phyloP scores from a whole-genome alignment of 2,113 vertebrate species.

The Oxyruncus cristatus region DNA sequence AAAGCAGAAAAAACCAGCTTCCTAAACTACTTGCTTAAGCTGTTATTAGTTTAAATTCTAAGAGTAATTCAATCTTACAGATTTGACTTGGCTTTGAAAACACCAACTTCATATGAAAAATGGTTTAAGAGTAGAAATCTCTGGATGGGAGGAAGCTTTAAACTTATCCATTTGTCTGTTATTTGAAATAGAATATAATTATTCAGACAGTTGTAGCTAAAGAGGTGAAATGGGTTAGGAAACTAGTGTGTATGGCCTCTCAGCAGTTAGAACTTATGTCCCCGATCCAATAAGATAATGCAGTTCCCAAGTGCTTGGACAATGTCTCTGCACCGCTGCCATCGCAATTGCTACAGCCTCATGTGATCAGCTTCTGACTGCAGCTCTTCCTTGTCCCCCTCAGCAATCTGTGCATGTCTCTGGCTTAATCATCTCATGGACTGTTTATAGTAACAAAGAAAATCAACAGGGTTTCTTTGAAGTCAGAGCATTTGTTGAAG shows the following conservation, averaged over 20 bases:
- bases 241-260: neutral
- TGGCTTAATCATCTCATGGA: neutral
- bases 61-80: neutral
- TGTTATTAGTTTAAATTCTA: neutral
- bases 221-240: neutral
- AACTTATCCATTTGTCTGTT: neutral
- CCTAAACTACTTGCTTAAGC: neutral
- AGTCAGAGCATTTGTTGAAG: neutral
- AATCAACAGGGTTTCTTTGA: neutral
- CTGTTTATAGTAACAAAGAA: neutral
- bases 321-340: neutral
- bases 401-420: neutral
- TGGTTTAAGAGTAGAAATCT: neutral
- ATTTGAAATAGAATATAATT: neutral
- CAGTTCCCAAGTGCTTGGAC: neutral
- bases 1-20: neutral
- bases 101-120: neutral
- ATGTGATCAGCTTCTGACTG: neutral
- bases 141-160: neutral
- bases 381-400: neutral
- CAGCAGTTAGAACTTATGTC: neutral
- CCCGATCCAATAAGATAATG: neutral
- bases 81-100: neutral
- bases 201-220: neutral
- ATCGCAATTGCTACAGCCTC: rapidly evolving